These are phyloP conservation scores for Sphaerophoria taeniata DNA, from an alignment of 2,888 invertebrate genomes.

Conservation along the genomic window DNA sequence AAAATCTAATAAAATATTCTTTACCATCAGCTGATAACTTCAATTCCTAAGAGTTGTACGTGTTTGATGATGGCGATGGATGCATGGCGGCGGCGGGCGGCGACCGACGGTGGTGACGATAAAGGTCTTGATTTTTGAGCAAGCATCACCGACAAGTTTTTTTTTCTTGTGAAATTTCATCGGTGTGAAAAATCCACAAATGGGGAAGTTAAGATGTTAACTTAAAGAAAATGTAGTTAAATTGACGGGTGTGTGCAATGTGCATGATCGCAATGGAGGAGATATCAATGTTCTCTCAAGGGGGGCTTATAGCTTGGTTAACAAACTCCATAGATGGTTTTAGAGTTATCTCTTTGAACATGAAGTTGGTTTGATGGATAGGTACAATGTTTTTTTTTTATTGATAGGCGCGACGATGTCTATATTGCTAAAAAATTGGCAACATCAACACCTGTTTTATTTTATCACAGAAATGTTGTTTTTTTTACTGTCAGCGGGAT, in stretches of 20 bases:
- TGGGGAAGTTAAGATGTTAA: slow-evolving; percentile 70
- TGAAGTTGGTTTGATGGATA: slow-evolving; percentile 45
- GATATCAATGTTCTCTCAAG: slow-evolving; percentile 20
- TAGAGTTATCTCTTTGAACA: slow-evolving; percentile 42
- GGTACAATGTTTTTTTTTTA: slow-evolving; percentile 37
- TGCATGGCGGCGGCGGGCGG: background rate
- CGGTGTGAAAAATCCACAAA: slow-evolving; percentile 2
- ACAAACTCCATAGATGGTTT: slow-evolving; percentile 46
- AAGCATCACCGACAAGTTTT: background rate
- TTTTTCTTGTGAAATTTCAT: background rate
- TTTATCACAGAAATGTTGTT: too few species aligned
- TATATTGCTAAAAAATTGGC: background rate
- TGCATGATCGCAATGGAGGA: background rate
- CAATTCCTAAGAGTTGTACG: background rate
- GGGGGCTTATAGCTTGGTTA: slow-evolving; percentile 35
- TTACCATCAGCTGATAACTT: slow-evolving; percentile 12
- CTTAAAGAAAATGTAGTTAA: slow-evolving; percentile 19
- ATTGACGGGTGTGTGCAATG: slow-evolving; percentile 49
- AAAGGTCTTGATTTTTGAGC: background rate
- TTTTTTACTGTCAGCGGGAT: too few species aligned
- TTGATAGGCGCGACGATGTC: slow-evolving; percentile 6
- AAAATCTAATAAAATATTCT: slow-evolving; percentile 15
- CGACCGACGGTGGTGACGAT: too few species aligned
- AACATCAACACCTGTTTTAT: background rate
- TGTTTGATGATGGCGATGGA: background rate